A percentile compares a stretch with the other conserved stretches of the same genome.
Evolutionary conservation across 2,888 invertebrate species (phyloP).

Genomic region (Drosophila incognita): DNA sequence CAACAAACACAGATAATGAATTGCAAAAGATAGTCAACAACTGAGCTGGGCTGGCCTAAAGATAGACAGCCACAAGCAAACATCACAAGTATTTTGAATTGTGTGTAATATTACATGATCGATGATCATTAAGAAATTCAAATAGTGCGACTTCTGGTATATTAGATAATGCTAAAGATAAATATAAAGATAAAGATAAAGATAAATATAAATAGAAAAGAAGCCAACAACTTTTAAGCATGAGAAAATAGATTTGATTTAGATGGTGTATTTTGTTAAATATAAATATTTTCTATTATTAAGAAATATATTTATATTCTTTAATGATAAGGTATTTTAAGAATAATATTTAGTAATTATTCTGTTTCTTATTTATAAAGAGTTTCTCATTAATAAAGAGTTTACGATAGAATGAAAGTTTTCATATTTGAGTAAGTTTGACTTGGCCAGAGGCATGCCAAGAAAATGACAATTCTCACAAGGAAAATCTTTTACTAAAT

Average conservation of each 20-base stretch:
- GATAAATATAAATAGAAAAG: neutral
- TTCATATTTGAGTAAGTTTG: neutral
- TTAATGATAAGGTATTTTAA: too few relatives aligned
- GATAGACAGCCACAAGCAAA: conserved; percentile 21
- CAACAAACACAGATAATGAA: conserved; percentile 41
- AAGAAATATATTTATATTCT: neutral
- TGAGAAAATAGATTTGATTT: neutral
- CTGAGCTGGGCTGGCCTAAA: conserved; percentile 14
- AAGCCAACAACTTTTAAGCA: neutral
- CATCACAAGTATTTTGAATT: neutral
- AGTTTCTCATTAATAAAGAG: too few relatives aligned
- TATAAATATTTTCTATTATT: too few relatives aligned
- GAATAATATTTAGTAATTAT: too few relatives aligned
- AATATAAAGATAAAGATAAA: too few relatives aligned
- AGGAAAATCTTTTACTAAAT: neutral
- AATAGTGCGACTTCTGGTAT: neutral
- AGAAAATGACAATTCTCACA: neutral
- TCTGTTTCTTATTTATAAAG: too few relatives aligned
- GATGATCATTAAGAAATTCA: conserved; percentile 15
- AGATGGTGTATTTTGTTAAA: too few relatives aligned
- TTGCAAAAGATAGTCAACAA: conserved; percentile 36
- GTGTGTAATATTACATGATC: conserved; percentile 36
- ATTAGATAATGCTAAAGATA: neutral
- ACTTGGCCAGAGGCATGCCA: neutral
- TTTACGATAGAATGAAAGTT: too few relatives aligned